Percentiles rank a stretch among this genome's conserved stretches.
Conservation (phyloP, 2,888 invertebrate species). For the Muschampia plurimacula region DNA sequence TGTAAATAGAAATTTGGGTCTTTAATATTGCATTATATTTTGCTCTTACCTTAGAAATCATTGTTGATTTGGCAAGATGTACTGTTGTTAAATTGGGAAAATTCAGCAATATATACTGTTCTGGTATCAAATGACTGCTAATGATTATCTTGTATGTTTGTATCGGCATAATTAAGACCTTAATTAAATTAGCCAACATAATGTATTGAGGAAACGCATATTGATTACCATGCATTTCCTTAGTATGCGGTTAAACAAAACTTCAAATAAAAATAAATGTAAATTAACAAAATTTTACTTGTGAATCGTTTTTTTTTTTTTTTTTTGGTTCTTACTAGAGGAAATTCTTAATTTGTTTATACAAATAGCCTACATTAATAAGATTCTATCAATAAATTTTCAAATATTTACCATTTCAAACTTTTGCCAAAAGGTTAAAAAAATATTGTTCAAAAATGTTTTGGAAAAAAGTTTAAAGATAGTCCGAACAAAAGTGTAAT, state of each 20-base stretch:
- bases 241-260: too few species aligned
- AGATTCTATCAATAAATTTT: too few species aligned
- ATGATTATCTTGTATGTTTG: background rate
- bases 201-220: conserved; percentile 13
- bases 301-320: too few species aligned
- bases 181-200: background rate
- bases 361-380: too few species aligned
- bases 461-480: too few species aligned
- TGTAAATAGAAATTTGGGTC: background rate
- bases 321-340: too few species aligned
- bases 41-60: conserved; percentile 22
- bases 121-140: conserved; percentile 6
- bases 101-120: conserved; percentile 6
- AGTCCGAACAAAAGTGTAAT: accelerated
- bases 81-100: conserved; percentile 5
- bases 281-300: too few species aligned
- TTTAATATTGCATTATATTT: background rate
- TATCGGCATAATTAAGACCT: conserved; percentile 8
- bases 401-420: too few species aligned
- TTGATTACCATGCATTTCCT: background rate
- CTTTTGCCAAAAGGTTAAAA: too few species aligned
- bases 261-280: too few species aligned
- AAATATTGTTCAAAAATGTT: too few species aligned
- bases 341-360: too few species aligned
- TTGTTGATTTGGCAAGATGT: background rate